A percentile compares a stretch with the other conserved stretches of the same genome.
Conservation (phyloP, 2,888 invertebrate genomes). For the Lysandra bellargus region DNA sequence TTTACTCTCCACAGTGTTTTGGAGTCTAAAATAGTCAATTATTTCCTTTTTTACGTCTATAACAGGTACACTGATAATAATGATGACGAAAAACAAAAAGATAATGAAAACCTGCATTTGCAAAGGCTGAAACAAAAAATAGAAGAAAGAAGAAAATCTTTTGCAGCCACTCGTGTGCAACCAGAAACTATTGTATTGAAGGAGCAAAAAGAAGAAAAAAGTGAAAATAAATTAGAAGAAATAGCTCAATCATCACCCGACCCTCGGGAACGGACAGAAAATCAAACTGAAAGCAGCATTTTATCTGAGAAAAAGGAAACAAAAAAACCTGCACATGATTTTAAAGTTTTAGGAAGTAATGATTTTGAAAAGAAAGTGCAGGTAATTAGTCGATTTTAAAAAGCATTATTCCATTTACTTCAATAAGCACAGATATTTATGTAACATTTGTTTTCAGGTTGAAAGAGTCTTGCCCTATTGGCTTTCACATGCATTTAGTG, state of each 20-base stretch:
- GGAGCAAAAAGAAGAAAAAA: conserved; percentile 15
- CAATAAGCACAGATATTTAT: neutral
- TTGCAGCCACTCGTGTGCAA: conserved; percentile 36
- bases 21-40: neutral
- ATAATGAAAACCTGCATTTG: conserved; percentile 79
- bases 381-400: conserved; percentile 50
- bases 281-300: conserved; percentile 12
- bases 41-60: conserved; percentile 17
- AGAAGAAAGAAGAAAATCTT: conserved; percentile 74
- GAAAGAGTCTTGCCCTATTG: conserved; percentile 91
- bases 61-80: conserved; percentile 71
- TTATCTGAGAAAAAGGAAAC: conserved; percentile 29
- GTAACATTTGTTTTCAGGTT: conserved; percentile 71
- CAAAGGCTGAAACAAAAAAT: conserved; percentile 82
- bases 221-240: conserved; percentile 33
- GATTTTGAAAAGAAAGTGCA: conserved; percentile 80
- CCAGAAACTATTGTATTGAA: conserved; percentile 40
- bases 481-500: conserved; percentile 89
- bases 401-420: neutral
- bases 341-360: conserved; percentile 85
- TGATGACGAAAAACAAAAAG: conserved; percentile 56
- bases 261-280: conserved; percentile 16
- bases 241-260: conserved; percentile 16
- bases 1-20: neutral
- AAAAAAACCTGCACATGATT: conserved; percentile 59